Evolutionary conservation across 2,888 invertebrate genomes (phyloP).

Genomic region (Troilus luridus): DNA sequence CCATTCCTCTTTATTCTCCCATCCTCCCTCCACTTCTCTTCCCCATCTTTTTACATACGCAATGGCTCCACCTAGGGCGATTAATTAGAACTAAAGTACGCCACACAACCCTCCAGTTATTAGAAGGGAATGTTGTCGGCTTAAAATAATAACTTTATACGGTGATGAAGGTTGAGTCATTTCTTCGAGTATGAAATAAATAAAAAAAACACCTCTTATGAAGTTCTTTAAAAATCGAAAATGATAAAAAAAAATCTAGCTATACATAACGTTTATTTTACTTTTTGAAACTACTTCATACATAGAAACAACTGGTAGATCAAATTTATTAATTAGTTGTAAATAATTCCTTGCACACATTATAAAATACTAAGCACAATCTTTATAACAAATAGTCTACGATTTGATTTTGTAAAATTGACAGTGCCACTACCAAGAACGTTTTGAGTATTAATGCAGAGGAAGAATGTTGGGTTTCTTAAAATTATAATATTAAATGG

Average conservation of each 20-base stretch:
- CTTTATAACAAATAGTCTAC: too few species aligned
- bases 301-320: too few species aligned
- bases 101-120: neutral
- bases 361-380: too few species aligned
- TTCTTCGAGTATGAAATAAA: neutral
- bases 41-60: slow-evolving; percentile 8
- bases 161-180: neutral
- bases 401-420: too few species aligned
- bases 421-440: too few species aligned
- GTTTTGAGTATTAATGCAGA: too few species aligned
- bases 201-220: too few species aligned
- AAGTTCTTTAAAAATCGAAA: neutral
- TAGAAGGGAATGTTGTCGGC: neutral
- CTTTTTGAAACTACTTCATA: too few species aligned
- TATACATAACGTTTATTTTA: neutral
- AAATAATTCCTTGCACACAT: too few species aligned
- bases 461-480: too few species aligned
- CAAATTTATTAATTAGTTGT: too few species aligned
- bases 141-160: slow-evolving; percentile 8
- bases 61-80: neutral
- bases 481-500: too few species aligned
- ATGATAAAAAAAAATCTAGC: neutral
- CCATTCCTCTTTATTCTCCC: neutral
- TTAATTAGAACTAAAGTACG: slow-evolving; percentile 12
- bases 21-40: neutral